A percentile compares a stretch with the other conserved stretches of the same genome.
phyloP scores from a whole-genome alignment of 2,888 invertebrate genomes.

The Clitarchus hookeri region DNA sequence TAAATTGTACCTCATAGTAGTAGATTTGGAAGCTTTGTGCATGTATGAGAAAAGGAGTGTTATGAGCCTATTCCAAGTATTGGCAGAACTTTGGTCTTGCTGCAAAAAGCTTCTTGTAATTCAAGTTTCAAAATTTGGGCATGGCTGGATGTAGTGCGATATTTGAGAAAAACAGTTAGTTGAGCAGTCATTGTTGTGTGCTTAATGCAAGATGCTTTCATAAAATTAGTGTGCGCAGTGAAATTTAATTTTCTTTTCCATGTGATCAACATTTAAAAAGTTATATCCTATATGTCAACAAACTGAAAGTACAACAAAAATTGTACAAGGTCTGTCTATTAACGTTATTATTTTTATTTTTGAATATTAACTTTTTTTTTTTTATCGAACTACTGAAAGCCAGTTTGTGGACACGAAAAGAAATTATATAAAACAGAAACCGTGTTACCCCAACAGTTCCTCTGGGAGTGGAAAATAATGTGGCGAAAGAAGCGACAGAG shows the following conservation, averaged over 20 bases:
- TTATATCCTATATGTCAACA: too few relatives aligned
- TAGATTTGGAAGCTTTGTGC: background rate
- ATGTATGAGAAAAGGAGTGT: background rate
- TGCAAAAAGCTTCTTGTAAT: background rate
- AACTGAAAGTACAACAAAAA: too few relatives aligned
- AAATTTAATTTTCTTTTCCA: background rate
- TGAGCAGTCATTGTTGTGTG: background rate
- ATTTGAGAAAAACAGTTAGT: background rate
- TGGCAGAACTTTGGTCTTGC: constrained; percentile 6
- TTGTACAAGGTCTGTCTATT: too few relatives aligned
- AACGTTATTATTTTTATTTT: too few relatives aligned
- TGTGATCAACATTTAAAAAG: background rate
- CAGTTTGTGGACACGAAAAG: background rate
- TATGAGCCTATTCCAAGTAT: background rate
- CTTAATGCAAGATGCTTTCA: background rate
- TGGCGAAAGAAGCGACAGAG: background rate
- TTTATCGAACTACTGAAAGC: background rate
- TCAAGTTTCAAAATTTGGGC: background rate
- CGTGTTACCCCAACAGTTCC: constrained; percentile 4
- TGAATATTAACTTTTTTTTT: background rate
- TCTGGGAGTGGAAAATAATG: constrained; percentile 14
- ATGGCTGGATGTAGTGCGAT: constrained; percentile 8
- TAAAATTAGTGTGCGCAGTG: background rate
- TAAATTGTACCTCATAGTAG: background rate
- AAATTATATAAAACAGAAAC: background rate